Conservation (phyloP, 2,888 invertebrate species). For the Lathronympha strigana region DNA sequence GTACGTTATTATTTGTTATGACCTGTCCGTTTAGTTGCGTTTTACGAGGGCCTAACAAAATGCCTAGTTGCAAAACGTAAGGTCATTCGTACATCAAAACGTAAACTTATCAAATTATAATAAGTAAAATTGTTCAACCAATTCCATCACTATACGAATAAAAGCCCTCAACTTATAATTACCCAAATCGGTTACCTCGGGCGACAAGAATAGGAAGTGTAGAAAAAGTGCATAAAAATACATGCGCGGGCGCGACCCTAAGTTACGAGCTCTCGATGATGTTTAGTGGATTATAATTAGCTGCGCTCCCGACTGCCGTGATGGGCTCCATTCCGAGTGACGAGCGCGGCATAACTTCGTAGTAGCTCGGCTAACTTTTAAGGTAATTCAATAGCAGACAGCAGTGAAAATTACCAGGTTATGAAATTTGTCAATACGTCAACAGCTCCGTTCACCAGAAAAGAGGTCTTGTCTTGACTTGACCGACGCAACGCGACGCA, state of each 20-base stretch:
- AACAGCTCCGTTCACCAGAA: no score
- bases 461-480: no score
- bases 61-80: constrained; percentile 4
- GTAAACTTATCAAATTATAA: neutral
- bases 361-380: neutral
- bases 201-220: constrained; percentile 55
- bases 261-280: constrained; percentile 78
- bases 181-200: constrained; percentile 55
- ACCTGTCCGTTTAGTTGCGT: constrained; percentile 26
- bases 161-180: constrained; percentile 36
- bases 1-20: constrained; percentile 16
- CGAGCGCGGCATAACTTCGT: constrained; percentile 38
- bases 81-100: constrained; percentile 10
- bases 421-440: no score
- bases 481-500: no score
- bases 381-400: neutral
- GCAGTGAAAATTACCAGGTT: neutral
- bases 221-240: constrained; percentile 73
- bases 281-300: constrained; percentile 84
- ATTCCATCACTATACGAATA: constrained; percentile 9
- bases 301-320: constrained; percentile 66
- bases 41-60: constrained; percentile 2
- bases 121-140: constrained; percentile 7
- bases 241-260: constrained; percentile 73
- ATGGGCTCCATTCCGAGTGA: constrained; percentile 52